Evolutionary conservation across 1,140 invertebrate genomes (phyloP), one percentile per base, ranked within the genome.

Genomic region (Dysdera silvatica): DNA sequence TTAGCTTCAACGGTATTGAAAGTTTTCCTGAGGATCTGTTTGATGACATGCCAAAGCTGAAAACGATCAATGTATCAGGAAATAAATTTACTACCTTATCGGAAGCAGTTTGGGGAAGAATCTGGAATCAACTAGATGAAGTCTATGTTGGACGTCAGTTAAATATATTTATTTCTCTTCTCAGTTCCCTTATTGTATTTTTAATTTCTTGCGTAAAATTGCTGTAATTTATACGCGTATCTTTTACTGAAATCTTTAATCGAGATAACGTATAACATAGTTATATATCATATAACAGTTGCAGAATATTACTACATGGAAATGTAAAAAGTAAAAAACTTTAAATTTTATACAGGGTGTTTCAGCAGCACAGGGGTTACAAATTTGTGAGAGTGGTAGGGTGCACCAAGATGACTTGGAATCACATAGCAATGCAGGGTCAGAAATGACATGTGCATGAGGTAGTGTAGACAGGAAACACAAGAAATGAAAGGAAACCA

Each of bases 81-180:
- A 61, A 61, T n/a, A 53, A 51, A 35, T 33, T 61, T 1, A 52
- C 53, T 45, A 33, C 59, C 4, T 12, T 61, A 5, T 41, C 59
- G 12, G 59, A 53, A 45, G 24, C 28, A 18, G 28, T 24, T 0
- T 61, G 49, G 49, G 37, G 59, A 23, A 45, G 18, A 33, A 54
- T 61, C 23, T 61, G 59, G 59, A 16, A n/a, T 33, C 59, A 61
- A 24, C 20, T 61, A 31, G 40, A 61, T n/a, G 59, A 61, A 47
- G 59, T 61, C 14, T 61, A 61, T 45, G 23, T 61, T 53, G 59
- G 54, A 20, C 23, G 58, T 60, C 32, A 43, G 59, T 54, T 16
- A 23, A 7, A 8, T 55, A 7, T 26, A 51, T 31, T 2, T 26
- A 20, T 18, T 18, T 29, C 2, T 16, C 24, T 28, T 16, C 26